Evolutionary conservation across 1,140 invertebrate species (phyloP), one percentile per base, ranked within the genome.

Genomic region (Brachionus koreanus): DNA sequence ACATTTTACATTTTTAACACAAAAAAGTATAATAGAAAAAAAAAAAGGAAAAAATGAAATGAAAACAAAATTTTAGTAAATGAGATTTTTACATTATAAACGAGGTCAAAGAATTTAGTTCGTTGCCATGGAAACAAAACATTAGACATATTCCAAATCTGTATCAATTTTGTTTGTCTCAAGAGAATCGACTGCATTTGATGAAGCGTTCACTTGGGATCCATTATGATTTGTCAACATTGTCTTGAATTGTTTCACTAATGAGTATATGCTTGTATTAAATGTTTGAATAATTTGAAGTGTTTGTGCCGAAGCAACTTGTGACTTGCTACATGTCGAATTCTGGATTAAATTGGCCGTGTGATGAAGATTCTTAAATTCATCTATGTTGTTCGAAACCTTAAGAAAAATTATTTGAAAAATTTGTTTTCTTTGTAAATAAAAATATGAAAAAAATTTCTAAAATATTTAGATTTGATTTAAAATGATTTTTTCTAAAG

Each of bases 271-370:
- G 7, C 33, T 61, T 61, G 76, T 42, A 37, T 79, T 79, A 29
- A 79, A 79, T 19, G 76, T 79, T 42, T 79, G 76, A 23, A 79
- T 79, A 16, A 79, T 42, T 61, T 79, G 76, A 4, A 79, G 19
- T 19, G 76, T 79, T 65, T 79, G 76, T 19, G 65, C 35, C 5
- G 65, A 69, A 3, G 65, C 35, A 1, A 65, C 29, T 23, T 65
- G 63, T 13, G 25, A 33, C 12, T 33, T 4, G 0, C 33, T 23
- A 37, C 63, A 65, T n/a, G 65, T 39, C 7, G 65, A 35, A 16
- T 35, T 69, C 19, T 69, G 65, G 9, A 69, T 69, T 25, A 69
- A n/a, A 69, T 69, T 69, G 33, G 65, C 65, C 35, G 65, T 69
- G 33, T 69, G 65, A 2, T 69, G 65, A 10, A 69, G 65, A 16